These are phyloP conservation scores for Copidosoma floridanum DNA, from an alignment of 1,140 invertebrate species.

Conservation along the genomic window DNA sequence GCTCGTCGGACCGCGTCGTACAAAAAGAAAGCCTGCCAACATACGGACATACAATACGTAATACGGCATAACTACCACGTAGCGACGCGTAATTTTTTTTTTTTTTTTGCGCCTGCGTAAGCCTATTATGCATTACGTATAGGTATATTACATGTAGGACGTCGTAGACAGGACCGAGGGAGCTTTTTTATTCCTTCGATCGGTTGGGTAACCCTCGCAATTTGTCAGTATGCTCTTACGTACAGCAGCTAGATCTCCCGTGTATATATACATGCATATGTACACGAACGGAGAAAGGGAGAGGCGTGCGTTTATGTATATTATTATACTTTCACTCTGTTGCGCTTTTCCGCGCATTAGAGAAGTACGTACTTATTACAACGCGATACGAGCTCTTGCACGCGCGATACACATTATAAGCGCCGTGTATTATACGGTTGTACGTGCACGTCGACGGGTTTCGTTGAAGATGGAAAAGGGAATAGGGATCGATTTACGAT, in stretches of 20 bases:
- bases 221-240: slow-evolving; percentile 13
- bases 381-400: no score
- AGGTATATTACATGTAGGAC: background rate
- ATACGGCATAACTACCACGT: no score
- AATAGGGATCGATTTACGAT: slow-evolving; percentile 24
- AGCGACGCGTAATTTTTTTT: background rate
- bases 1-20: no score
- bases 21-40: no score
- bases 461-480: no score
- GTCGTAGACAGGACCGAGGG: background rate
- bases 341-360: background rate
- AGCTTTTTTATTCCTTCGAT: background rate
- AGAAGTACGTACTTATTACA: no score
- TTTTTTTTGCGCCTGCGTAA: background rate
- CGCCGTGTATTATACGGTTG: no score
- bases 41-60: no score
- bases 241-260: slow-evolving; percentile 1
- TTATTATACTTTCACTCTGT: slow-evolving; percentile 15
- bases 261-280: background rate
- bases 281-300: no score
- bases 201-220: slow-evolving; percentile 6
- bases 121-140: slow-evolving; percentile 15
- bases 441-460: background rate
- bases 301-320: no score
- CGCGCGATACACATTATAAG: no score